Conservation (phyloP, 2,113 vertebrate species). For the Pantherophis guttatus region DNA sequence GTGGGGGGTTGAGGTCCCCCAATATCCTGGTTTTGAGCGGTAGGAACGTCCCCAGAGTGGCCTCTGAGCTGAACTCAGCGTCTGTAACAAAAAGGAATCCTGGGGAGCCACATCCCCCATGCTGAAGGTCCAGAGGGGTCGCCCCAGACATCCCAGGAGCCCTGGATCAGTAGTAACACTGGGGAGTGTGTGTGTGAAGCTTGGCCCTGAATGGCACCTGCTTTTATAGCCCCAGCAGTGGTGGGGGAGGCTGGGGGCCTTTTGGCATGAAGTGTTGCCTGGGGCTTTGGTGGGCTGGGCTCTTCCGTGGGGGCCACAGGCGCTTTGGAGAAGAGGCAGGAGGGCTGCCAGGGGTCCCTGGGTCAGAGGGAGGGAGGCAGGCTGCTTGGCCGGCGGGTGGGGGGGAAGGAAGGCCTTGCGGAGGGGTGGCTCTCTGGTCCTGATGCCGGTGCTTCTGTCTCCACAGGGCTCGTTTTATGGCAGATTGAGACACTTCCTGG, state of each 20-base stretch:
- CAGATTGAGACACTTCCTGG: not conserved
- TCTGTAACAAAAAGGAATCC: not conserved
- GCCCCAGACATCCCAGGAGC: not conserved
- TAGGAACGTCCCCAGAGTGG: not conserved
- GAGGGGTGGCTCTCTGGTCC: not conserved
- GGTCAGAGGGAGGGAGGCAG: not conserved
- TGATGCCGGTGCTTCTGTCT: not conserved
- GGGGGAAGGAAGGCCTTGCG: not conserved
- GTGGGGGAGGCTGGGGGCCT: not conserved
- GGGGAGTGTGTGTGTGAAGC: accelerated
- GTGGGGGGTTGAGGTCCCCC: not conserved
- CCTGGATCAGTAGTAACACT: not conserved
- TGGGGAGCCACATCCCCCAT: not conserved
- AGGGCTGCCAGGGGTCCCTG: not conserved
- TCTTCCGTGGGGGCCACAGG: not conserved
- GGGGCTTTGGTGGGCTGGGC: not conserved
- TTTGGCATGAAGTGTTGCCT: not conserved
- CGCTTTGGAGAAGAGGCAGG: not conserved
- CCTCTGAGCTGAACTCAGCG: not conserved
- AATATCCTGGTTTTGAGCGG: not conserved
- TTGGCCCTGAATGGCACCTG: not conserved
- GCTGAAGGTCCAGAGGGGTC: not conserved
- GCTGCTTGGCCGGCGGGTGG: not conserved
- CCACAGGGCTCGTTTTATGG: not conserved
- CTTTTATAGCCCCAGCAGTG: not conserved